Evolutionary conservation across 2,797 vertebrate species (phyloP).

Genomic region (Gallirallus australis): DNA sequence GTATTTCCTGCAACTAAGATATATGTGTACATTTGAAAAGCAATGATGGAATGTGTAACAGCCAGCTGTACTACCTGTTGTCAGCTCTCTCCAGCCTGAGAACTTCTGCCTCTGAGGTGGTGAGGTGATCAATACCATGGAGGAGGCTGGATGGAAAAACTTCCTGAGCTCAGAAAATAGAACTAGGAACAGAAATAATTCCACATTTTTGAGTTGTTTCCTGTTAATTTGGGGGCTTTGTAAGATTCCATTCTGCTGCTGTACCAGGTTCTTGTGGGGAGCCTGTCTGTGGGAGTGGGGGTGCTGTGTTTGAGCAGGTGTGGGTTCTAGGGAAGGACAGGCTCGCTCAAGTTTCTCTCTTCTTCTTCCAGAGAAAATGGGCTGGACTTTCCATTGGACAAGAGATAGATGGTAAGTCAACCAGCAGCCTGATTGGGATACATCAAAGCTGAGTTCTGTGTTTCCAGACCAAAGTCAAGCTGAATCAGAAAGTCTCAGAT

Average conservation of each 20-base stretch:
- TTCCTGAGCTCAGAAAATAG: background rate
- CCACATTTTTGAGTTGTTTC: background rate
- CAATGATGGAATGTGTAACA: background rate
- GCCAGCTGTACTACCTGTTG: no score
- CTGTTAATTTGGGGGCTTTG: background rate
- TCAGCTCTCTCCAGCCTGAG: background rate
- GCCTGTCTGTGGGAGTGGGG: background rate
- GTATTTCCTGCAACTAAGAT: background rate
- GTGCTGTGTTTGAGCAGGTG: background rate
- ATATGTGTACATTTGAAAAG: background rate
- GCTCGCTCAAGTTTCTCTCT: background rate
- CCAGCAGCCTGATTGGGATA: rapidly evolving
- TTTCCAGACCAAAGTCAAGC: background rate
- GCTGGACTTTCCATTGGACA: constrained; percentile 93
- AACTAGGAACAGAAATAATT: background rate
- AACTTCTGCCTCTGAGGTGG: background rate
- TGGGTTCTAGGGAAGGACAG: background rate
- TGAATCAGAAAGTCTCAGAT: background rate
- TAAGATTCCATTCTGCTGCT: background rate
- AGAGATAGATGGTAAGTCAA: constrained; percentile 90
- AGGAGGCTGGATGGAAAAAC: background rate
- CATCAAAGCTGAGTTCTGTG: background rate
- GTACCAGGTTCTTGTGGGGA: rapidly evolving
- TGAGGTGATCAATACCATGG: background rate
- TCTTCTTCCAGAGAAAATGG: constrained; percentile 91